A percentile compares a stretch with the other conserved stretches of the same genome.
These are phyloP conservation scores for Azemiops feae DNA, from an alignment of 2,113 vertebrate species.

Conservation along the genomic window DNA sequence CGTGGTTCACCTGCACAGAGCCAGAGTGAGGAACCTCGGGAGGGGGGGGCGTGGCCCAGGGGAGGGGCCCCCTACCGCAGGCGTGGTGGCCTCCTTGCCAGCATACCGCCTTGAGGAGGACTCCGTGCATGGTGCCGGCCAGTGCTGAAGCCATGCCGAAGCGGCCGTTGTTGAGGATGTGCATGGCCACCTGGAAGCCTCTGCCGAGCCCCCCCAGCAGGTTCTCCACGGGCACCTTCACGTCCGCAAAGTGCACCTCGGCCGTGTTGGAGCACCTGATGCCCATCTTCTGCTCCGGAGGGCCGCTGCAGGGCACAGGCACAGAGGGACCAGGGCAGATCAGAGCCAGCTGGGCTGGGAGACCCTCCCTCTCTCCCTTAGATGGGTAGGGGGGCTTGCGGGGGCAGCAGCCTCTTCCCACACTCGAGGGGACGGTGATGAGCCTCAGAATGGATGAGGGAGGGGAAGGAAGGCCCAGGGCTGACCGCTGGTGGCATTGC, in stretches of 20 bases:
- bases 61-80: background rate
- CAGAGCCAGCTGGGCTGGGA: background rate
- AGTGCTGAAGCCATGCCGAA: background rate
- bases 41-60: background rate
- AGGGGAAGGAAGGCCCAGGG: background rate
- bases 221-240: background rate
- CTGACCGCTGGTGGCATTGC: background rate
- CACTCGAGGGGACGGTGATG: background rate
- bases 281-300: background rate
- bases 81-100: background rate
- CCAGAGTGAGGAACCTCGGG: background rate
- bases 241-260: background rate
- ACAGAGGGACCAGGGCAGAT: background rate
- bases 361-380: background rate
- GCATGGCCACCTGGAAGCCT: background rate
- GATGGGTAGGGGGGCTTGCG: background rate
- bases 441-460: background rate
- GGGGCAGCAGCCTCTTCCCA: background rate
- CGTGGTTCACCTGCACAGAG: background rate
- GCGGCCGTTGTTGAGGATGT: background rate
- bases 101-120: background rate
- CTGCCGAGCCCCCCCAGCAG: background rate
- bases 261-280: background rate
- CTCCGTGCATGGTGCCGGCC: background rate
- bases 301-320: background rate